Percentiles rank a stretch among this genome's conserved stretches.
Evolutionary conservation across 2,888 invertebrate species (phyloP).

Genomic region (Sarcophaga subvicina): DNA sequence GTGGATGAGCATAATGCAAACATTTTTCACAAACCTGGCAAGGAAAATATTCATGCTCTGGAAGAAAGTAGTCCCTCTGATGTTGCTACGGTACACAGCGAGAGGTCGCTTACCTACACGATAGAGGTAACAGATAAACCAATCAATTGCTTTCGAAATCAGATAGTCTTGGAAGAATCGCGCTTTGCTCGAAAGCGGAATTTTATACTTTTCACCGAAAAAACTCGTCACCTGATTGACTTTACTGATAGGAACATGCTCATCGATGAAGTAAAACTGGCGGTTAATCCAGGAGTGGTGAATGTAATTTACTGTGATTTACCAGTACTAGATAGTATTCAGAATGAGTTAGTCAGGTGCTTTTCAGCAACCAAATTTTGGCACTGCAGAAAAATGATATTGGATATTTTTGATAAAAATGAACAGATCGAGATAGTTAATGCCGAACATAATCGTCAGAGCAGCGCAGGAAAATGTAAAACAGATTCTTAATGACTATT

Average conservation of each 20-base stretch:
- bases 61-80: conserved; percentile 47
- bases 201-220: background rate
- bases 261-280: conserved; percentile 8
- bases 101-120: conserved; percentile 64
- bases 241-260: conserved; percentile 43
- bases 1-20: conserved; percentile 34
- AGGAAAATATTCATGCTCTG: conserved; percentile 51
- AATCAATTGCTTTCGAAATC: conserved; percentile 70
- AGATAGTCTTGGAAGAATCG: conserved; percentile 62
- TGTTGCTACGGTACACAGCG: conserved; percentile 52
- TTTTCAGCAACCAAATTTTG: conserved; percentile 56
- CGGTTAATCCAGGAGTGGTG: conserved; percentile 44
- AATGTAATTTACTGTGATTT: conserved; percentile 62
- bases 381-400: conserved; percentile 35
- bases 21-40: no score
- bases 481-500: conserved; percentile 67
- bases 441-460: conserved; percentile 54
- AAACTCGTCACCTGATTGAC: conserved; percentile 25
- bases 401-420: background rate
- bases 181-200: conserved; percentile 9
- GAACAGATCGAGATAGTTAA: conserved; percentile 29
- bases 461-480: conserved; percentile 58
- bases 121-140: conserved; percentile 68
- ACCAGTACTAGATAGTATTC: conserved; percentile 53
- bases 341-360: conserved; percentile 38